Evolutionary conservation across 2,888 invertebrate species (phyloP).

Genomic region (Tubulanus polymorphus): DNA sequence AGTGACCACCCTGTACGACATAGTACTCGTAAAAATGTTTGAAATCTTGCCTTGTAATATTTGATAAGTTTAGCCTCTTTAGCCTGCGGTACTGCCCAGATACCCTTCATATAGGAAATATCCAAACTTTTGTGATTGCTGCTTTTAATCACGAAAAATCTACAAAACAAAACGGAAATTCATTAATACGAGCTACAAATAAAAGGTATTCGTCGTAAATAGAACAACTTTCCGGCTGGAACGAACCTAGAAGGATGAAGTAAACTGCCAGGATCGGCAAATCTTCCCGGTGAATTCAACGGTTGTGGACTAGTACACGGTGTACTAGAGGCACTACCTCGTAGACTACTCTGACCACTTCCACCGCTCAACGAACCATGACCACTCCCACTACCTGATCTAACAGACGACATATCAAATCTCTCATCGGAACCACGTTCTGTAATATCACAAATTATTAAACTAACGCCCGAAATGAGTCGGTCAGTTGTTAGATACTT

Average conservation of each 20-base stretch:
- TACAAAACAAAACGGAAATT: too few relatives aligned
- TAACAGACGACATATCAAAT: conserved; percentile 1
- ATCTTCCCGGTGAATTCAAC: conserved; percentile 15
- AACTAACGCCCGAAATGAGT: neutral
- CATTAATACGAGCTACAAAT: too few relatives aligned
- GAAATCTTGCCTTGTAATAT: conserved; percentile 61
- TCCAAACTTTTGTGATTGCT: conserved; percentile 60
- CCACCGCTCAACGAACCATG: conserved; percentile 13
- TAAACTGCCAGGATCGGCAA: neutral
- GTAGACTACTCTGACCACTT: conserved; percentile 20
- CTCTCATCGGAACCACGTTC: neutral
- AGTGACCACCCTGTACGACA: too few relatives aligned
- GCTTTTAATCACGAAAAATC: conserved; percentile 66
- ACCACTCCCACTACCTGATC: neutral
- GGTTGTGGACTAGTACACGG: conserved; percentile 33
- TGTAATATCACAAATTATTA: neutral
- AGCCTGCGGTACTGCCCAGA: conserved; percentile 62
- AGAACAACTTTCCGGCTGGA: too few relatives aligned
- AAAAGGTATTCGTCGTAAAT: conserved; percentile 7
- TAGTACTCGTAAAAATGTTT: too few relatives aligned
- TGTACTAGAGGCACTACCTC: conserved; percentile 31
- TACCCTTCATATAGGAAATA: conserved; percentile 58
- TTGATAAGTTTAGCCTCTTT: conserved; percentile 64
- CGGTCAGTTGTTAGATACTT: neutral
- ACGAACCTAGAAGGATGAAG: conserved; percentile 19